phyloP scores from a whole-genome alignment of 1,140 invertebrate genomes.

The Mamestra configurata region DNA sequence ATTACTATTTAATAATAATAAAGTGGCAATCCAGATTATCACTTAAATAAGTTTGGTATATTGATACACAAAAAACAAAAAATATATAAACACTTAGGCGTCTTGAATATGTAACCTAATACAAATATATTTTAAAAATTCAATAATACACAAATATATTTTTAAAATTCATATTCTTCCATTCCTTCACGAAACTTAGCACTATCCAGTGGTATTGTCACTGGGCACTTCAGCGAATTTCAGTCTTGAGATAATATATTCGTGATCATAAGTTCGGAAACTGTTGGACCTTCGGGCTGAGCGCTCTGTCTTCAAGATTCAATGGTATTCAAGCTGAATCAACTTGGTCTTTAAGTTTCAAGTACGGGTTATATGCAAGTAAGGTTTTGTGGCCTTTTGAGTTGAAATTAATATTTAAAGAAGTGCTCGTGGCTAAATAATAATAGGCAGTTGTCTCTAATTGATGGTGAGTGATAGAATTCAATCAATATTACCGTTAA shows the following conservation, averaged over 20 bases:
- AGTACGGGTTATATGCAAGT: not conserved
- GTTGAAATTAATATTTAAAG: not conserved
- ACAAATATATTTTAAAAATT: not conserved
- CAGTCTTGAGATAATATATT: slow-evolving; percentile 41
- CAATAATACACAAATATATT: not conserved
- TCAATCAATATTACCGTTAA: too few relatives aligned
- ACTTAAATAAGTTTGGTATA: too few relatives aligned
- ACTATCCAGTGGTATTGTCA: slow-evolving; percentile 10
- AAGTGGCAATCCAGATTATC: too few relatives aligned
- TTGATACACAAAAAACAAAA: too few relatives aligned
- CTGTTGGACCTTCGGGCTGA: slow-evolving; percentile 36
- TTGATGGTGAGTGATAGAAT: too few relatives aligned
- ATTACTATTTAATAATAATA: too few relatives aligned
- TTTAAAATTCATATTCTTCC: slow-evolving; percentile 1
- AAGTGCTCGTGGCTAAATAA: too few relatives aligned
- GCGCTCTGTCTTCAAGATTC: slow-evolving; percentile 8
- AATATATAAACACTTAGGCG: too few relatives aligned
- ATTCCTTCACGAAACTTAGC: slow-evolving; percentile 9
- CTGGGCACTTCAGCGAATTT: not conserved
- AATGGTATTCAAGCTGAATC: slow-evolving; percentile 5
- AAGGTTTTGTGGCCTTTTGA: not conserved
- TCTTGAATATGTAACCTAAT: not conserved
- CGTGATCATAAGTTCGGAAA: slow-evolving; percentile 40
- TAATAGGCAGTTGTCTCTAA: too few relatives aligned
- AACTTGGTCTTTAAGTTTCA: slow-evolving; percentile 10